A percentile compares a stretch with the other conserved stretches of the same genome.
phyloP scores from a whole-genome alignment of 2,888 invertebrate species.

The Euproctis similis region DNA sequence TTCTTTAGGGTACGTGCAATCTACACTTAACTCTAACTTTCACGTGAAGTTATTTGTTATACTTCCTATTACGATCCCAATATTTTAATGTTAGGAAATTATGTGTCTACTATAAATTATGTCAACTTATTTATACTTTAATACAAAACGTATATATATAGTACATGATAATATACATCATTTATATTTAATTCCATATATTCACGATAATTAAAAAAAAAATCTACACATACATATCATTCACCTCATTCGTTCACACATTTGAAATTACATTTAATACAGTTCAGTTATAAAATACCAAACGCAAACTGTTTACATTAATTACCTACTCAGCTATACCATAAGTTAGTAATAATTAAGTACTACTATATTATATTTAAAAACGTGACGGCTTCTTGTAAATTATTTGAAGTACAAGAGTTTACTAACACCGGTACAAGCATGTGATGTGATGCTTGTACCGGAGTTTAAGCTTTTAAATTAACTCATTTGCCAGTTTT shows the following conservation, averaged over 20 bases:
- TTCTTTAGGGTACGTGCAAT: slow-evolving; percentile 18
- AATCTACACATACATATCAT: slow-evolving; percentile 38
- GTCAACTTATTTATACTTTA: slow-evolving; percentile 40
- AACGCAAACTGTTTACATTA: slow-evolving; percentile 51
- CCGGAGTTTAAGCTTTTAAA: too few species aligned
- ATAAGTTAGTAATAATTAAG: slow-evolving; percentile 36
- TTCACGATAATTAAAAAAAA: slow-evolving; percentile 27
- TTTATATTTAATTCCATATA: slow-evolving; percentile 15
- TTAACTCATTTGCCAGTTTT: too few species aligned
- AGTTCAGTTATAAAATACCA: slow-evolving; percentile 65
- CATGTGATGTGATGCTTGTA: too few species aligned
- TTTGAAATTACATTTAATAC: slow-evolving; percentile 39
- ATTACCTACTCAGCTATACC: slow-evolving; percentile 29
- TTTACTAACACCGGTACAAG: too few species aligned
- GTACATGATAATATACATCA: slow-evolving; percentile 34
- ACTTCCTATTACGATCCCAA: slow-evolving; percentile 9
- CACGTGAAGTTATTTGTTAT: slow-evolving; percentile 19
- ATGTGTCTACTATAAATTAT: slow-evolving; percentile 39
- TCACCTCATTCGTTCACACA: slow-evolving; percentile 35
- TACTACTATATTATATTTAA: too few species aligned
- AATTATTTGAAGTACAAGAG: too few species aligned
- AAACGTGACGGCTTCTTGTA: too few species aligned
- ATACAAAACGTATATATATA: slow-evolving; percentile 41
- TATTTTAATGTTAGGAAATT: slow-evolving; percentile 26
- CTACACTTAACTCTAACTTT: slow-evolving; percentile 20